These are phyloP conservation scores for Bombus cullumanus DNA, from an alignment of 1,140 invertebrate species.

Conservation along the genomic window DNA sequence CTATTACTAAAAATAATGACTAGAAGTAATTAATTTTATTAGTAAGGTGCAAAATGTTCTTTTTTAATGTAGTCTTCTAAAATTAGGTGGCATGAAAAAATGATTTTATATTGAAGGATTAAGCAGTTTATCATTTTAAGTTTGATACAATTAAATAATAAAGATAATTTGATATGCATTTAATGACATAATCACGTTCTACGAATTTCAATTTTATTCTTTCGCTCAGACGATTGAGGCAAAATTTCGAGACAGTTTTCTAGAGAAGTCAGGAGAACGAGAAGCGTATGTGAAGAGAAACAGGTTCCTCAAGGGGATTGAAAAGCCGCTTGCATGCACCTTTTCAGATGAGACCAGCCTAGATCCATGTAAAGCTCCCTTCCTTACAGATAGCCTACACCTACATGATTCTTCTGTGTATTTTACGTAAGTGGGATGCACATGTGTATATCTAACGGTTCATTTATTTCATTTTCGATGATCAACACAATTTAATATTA, in stretches of 20 bases:
- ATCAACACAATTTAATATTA: neutral
- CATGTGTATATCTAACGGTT: neutral
- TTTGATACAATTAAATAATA: neutral
- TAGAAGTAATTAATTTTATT: neutral
- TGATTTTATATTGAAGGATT: neutral
- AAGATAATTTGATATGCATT: neutral
- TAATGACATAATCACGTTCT: neutral
- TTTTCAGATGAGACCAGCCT: constrained; percentile 14
- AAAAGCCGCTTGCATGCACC: constrained; percentile 36
- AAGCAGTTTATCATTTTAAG: neutral
- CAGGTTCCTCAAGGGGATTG: constrained; percentile 35
- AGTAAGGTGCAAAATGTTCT: too few species aligned
- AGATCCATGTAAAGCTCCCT: constrained; percentile 4
- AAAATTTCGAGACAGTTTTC: neutral
- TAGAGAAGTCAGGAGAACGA: constrained; percentile 7
- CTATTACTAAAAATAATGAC: neutral
- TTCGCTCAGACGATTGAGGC: neutral
- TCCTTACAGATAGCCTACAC: neutral
- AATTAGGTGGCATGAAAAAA: neutral
- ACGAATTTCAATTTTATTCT: neutral
- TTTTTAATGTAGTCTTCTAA: neutral
- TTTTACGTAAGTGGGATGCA: neutral
- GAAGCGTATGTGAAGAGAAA: constrained; percentile 25
- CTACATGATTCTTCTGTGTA: neutral
- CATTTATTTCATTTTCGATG: neutral